Evolutionary conservation across 2,888 invertebrate genomes (phyloP), one percentile per base, ranked within the genome.

Genomic region (Oscheius sp.): DNA sequence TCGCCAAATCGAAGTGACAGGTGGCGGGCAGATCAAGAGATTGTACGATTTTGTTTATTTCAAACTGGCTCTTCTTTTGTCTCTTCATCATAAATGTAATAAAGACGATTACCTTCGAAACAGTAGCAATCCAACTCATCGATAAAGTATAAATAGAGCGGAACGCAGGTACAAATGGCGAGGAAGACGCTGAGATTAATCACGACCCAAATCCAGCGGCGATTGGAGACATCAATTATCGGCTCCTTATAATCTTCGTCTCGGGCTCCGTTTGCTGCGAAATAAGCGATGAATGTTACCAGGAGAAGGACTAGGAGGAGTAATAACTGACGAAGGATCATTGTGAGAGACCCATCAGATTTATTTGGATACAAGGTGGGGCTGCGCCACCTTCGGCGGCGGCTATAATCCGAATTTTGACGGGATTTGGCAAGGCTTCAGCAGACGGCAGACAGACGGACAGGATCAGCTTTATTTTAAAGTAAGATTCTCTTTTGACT

Each of bases 1-100:
- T 42, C 17, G 42, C 42, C 42, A 42, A 48, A 52, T 52, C 33
- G 23, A 17, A 33, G 31, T 55, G 55, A 55, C 34, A 55, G 55
- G 5, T 17, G 50, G 23, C 10, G 23, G 23, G 31, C 29, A 53
- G 53, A 53, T 29, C 15, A n/a, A 53, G 46, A 53, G 34, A 15
- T 52, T 52, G 8, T 27, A 25, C n/a, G 29, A 27, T 4, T 25
- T 52, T 27, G 10, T 27, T 27, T 29, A 8, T 27, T 52, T 29
- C 29, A 20, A 17, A 12, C 23, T 20, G 48, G 20, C 3, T 12
- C 15, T 10, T 52, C 29, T 10, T 52, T 25, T n/a, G 12, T 25
- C 48, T 48, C 48, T 25, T 23, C 23, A 3, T 48, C 48, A 12
- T 17, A 17, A 12, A 20, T 8, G 52, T n/a, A 27, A 12, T 48